A percentile compares a stretch with the other conserved stretches of the same genome.
Evolutionary conservation across 2,888 invertebrate species (phyloP).

Genomic region (Tipula lateralis): DNA sequence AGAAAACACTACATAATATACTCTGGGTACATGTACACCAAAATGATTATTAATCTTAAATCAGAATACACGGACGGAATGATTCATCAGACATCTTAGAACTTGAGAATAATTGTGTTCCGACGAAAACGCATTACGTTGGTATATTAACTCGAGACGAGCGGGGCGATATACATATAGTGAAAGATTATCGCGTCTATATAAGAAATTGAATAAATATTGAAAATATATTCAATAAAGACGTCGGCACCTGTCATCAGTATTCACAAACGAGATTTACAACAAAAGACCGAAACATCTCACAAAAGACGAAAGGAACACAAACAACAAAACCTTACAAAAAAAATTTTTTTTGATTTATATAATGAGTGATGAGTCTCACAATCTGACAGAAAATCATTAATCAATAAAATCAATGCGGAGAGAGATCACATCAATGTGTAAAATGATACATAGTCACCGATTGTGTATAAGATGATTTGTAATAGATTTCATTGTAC

Average conservation of each 20-base stretch:
- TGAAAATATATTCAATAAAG: slow-evolving; percentile 24
- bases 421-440: background rate
- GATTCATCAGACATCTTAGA: background rate
- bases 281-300: background rate
- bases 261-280: slow-evolving; percentile 11
- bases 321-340: background rate
- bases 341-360: background rate
- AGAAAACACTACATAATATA: background rate
- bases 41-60: background rate
- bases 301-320: background rate
- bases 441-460: background rate
- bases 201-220: background rate
- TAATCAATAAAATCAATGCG: slow-evolving; percentile 19
- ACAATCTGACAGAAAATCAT: slow-evolving; percentile 15
- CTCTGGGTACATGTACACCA: background rate
- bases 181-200: background rate
- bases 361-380: background rate
- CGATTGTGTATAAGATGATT: background rate
- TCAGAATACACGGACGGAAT: background rate
- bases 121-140: background rate
- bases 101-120: background rate
- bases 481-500: slow-evolving; percentile 11
- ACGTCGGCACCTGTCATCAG: slow-evolving; percentile 24
- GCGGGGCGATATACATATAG: background rate
- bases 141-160: background rate